Conservation (phyloP, 2,113 vertebrate genomes). For the Nanorana parkeri region DNA sequence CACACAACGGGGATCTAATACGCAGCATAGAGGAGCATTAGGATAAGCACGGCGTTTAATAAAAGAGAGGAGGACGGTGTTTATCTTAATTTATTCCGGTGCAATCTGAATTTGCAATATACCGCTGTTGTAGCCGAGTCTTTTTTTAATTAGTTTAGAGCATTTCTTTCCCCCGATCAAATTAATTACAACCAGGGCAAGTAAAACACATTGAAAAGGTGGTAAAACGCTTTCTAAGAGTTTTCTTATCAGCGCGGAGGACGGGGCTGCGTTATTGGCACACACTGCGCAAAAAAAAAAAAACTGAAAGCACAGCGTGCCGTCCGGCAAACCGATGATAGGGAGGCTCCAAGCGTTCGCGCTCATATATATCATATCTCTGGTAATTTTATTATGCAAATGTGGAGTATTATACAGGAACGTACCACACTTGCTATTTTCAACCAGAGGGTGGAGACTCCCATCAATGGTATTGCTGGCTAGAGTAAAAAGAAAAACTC, state of each 20-base stretch:
- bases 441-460: too few species aligned
- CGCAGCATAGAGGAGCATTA: background rate
- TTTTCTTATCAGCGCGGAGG: background rate
- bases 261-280: background rate
- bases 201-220: background rate
- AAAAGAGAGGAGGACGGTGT: background rate
- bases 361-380: too few species aligned
- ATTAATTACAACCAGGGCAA: slow-evolving; percentile 14
- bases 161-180: slow-evolving; percentile 26
- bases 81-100: slow-evolving; percentile 12
- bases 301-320: too few species aligned
- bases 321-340: too few species aligned
- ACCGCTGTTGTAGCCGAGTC: background rate
- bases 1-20: too few species aligned
- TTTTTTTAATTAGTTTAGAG: slow-evolving; percentile 34
- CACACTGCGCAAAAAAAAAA: background rate
- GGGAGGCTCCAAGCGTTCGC: too few species aligned
- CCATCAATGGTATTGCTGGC: too few species aligned
- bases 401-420: too few species aligned
- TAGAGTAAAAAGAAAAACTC: too few species aligned
- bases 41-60: background rate
- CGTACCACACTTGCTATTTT: too few species aligned
- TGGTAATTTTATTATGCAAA: too few species aligned
- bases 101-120: background rate
- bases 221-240: background rate